These are phyloP conservation scores for Furcula furcula DNA, from an alignment of 2,888 invertebrate species.

Conservation along the genomic window DNA sequence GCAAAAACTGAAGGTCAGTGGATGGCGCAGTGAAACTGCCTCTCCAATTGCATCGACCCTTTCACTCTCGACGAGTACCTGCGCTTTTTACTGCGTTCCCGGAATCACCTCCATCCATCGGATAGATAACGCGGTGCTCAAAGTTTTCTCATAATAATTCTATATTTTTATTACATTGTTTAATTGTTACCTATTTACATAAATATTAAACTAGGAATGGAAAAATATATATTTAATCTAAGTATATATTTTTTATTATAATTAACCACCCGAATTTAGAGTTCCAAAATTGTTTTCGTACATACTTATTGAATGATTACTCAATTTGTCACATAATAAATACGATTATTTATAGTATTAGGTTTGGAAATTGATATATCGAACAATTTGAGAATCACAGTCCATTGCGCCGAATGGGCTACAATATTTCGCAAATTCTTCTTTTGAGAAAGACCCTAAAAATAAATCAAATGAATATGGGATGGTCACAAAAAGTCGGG, in stretches of 20 bases:
- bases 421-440: constrained; percentile 79
- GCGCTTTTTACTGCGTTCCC: constrained; percentile 75
- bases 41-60: constrained; percentile 80
- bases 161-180: no score
- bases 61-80: constrained; percentile 79
- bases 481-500: constrained; percentile 72
- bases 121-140: constrained; percentile 44
- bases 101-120: constrained; percentile 56
- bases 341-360: no score
- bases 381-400: constrained; percentile 50
- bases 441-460: constrained; percentile 70
- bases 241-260: no score
- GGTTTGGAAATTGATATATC: no score
- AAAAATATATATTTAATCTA: no score
- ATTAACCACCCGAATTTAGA: no score
- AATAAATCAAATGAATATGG: constrained; percentile 79
- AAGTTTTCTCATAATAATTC: constrained; percentile 47
- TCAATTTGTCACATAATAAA: no score
- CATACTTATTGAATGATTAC: no score
- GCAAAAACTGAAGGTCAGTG: constrained; percentile 74
- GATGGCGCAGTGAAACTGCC: constrained; percentile 61
- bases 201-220: no score
- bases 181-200: no score
- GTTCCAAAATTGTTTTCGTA: no score
- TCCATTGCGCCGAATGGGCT: constrained; percentile 52